These are phyloP conservation scores for honey bee (Apis mellifera) DNA, from an alignment of 1,140 invertebrate genomes.

Conservation along the genomic window Amel_HAv3.1 CM009937.2:10150001-10150500, in stretches of 20 bases:
- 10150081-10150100: too few species aligned
- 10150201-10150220: neutral
- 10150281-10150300: constrained; percentile 25
- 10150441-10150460: constrained; percentile 47
- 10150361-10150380: constrained; percentile 30
- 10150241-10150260: constrained; percentile 7
- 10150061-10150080: too few species aligned
- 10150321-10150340: constrained; percentile 23
- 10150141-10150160: too few species aligned
- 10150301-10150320: constrained; percentile 28
- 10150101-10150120: too few species aligned
- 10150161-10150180: neutral
- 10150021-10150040: too few species aligned
- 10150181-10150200: constrained; percentile 2
- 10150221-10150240: neutral
- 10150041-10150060: too few species aligned
- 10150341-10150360: constrained; percentile 20
- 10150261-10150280: neutral
- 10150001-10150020: too few species aligned
- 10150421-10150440: constrained; percentile 26
- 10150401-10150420: constrained; percentile 50
- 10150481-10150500: constrained; percentile 34
- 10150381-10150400: constrained; percentile 49
- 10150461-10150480: constrained; percentile 37
- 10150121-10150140: too few species aligned